Evolutionary conservation across 2,888 invertebrate species (phyloP), one percentile per base, ranked within the genome.

Genomic region (Mythimna vitellina): DNA sequence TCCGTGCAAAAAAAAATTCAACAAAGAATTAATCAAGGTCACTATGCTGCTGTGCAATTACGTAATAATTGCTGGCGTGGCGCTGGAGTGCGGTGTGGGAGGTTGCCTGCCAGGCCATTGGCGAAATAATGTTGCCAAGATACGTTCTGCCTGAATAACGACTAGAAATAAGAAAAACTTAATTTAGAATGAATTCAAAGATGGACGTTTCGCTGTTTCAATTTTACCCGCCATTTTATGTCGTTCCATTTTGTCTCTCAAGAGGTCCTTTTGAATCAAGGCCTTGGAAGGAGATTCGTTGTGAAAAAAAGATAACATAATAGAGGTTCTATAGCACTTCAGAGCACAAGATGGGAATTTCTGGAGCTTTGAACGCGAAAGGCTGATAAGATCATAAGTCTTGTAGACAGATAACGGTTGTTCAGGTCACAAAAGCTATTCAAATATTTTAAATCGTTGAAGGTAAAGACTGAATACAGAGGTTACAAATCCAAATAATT

Each of bases 11-110:
- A 73, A 73, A 35, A n/a, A 73, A 76, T 70, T 73, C 70, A 73
- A 76, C 70, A 73, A 83, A 76, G 81, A 80, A 61, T 72, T 61
- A 84, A 74, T 77, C 78, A 85, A 86, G 85, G 84, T 75, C 79
- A 57, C 78, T 65, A 79, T 80, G 66, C 80, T 76, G 69, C 80
- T 77, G 67, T 72, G 49, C 68, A 73, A 81, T 85, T 81, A 84
- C 81, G 81, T 84, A 79, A 85, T 80, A 76, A 82, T 63, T 76
- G 81, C 68, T 73, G 56, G 70, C 81, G 83, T 69, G 64, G 68
- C 69, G 65, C 61, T 78, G 51, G 61, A 81, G 70, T 69, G 67
- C 78, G 42, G 70, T 73, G 80, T 80, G 70, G 76, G 76, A 80
- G 78, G 70, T 65, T 71, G 61, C 64, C 73, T 83, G 73, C 70